Conservation (phyloP, 2,797 vertebrate species). For the Mareca strepera region DNA sequence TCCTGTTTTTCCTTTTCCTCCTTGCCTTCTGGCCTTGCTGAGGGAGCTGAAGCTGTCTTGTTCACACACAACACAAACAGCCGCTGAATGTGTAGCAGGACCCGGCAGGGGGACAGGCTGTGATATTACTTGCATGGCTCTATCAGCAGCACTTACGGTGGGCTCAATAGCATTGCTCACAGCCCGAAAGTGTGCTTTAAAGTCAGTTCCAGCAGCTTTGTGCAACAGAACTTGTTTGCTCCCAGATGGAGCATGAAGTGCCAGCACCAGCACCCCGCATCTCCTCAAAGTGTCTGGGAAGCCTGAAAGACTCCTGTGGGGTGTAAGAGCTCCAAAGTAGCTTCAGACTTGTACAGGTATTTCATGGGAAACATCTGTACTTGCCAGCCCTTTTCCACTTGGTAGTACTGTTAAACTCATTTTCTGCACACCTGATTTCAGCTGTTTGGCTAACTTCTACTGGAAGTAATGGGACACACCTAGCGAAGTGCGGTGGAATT, state of each 20-base stretch:
- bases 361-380: not conserved
- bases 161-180: not conserved
- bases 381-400: not conserved
- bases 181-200: not conserved
- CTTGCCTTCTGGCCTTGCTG: not conserved
- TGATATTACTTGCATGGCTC: not conserved
- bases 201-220: not conserved
- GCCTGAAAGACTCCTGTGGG: not conserved
- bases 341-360: not conserved
- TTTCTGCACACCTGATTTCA: conserved; percentile 41
- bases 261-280: not conserved
- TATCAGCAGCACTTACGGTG: not conserved
- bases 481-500: conserved; percentile 35
- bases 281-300: not conserved
- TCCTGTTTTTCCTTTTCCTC: not conserved
- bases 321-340: not conserved
- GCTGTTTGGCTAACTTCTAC: conserved; percentile 8
- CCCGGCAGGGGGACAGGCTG: not conserved
- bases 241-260: not conserved
- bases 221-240: not conserved
- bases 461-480: conserved; percentile 68
- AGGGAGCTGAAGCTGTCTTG: not conserved
- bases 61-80: not conserved
- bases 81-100: not conserved
- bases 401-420: not conserved